These are phyloP conservation scores for Hoplodrina blanda DNA, from an alignment of 2,888 invertebrate species.

Conservation along the genomic window DNA sequence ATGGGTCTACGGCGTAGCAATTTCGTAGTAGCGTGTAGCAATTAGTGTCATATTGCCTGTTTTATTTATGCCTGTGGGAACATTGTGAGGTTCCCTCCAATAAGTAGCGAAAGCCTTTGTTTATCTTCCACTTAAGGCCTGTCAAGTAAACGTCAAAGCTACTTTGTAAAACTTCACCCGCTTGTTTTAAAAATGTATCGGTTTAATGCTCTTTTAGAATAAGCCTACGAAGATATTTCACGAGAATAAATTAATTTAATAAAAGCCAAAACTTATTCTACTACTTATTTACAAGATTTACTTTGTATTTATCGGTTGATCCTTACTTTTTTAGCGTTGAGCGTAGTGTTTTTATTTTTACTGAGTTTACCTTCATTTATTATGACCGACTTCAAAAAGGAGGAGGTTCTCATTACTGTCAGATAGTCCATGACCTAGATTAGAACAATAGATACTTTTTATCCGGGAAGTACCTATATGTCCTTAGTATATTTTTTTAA, in stretches of 20 bases:
- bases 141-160: slow-evolving; percentile 51
- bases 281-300: neutral
- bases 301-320: neutral
- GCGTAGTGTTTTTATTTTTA: neutral
- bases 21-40: slow-evolving; percentile 75
- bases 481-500: neutral
- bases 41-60: slow-evolving; percentile 77
- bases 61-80: slow-evolving; percentile 71
- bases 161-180: slow-evolving; percentile 31
- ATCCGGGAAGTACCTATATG: neutral
- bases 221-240: neutral
- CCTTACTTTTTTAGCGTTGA: neutral
- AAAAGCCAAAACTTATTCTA: neutral
- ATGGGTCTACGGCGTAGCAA: slow-evolving; percentile 72
- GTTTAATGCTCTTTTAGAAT: neutral
- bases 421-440: neutral
- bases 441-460: neutral
- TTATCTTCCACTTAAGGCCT: slow-evolving; percentile 47
- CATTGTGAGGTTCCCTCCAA: slow-evolving; percentile 45
- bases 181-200: slow-evolving; percentile 39
- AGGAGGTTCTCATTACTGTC: no score
- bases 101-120: slow-evolving; percentile 58
- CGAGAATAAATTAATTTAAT: neutral
- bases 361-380: neutral
- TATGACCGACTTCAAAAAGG: neutral